phyloP scores from a whole-genome alignment of 2,888 invertebrate genomes.

The Synanthedon formicaeformis region DNA sequence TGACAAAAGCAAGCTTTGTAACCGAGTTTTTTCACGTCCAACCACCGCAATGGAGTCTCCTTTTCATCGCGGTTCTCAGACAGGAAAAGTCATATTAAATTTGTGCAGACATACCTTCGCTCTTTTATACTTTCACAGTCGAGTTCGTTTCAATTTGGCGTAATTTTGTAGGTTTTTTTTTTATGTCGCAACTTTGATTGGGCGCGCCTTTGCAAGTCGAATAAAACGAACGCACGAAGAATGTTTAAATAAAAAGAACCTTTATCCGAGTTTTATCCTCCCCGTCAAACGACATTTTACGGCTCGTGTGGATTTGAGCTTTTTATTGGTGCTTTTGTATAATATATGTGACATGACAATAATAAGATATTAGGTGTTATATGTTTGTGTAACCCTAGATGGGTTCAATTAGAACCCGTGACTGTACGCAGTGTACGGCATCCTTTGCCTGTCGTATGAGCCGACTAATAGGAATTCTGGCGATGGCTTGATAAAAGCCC shows the following conservation, averaged over 20 bases:
- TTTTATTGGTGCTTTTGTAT: background rate
- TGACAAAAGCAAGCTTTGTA: background rate
- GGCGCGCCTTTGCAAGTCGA: conserved; percentile 17
- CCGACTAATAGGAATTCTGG: no score
- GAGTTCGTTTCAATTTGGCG: conserved; percentile 19
- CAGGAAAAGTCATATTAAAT: conserved; percentile 6
- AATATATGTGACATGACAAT: no score
- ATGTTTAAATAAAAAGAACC: conserved; percentile 29
- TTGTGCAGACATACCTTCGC: background rate
- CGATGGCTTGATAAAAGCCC: no score
- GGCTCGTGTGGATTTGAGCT: conserved; percentile 7
- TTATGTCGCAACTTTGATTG: conserved; percentile 36
- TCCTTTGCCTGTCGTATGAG: no score
- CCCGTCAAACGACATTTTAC: conserved; percentile 31
- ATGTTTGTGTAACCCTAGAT: no score
- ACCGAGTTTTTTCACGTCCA: background rate
- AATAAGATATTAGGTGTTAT: no score
- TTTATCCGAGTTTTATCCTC: conserved; percentile 16
- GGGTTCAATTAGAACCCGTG: no score
- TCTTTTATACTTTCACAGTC: background rate
- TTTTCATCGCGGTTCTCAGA: conserved; percentile 5
- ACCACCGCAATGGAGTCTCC: background rate
- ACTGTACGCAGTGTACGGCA: no score
- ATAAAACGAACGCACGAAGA: conserved; percentile 29
- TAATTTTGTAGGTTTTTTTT: conserved; percentile 17